Percentiles rank a stretch among this genome's conserved stretches.
phyloP scores from a whole-genome alignment of 2,888 invertebrate genomes.

The Lithophane socia region DNA sequence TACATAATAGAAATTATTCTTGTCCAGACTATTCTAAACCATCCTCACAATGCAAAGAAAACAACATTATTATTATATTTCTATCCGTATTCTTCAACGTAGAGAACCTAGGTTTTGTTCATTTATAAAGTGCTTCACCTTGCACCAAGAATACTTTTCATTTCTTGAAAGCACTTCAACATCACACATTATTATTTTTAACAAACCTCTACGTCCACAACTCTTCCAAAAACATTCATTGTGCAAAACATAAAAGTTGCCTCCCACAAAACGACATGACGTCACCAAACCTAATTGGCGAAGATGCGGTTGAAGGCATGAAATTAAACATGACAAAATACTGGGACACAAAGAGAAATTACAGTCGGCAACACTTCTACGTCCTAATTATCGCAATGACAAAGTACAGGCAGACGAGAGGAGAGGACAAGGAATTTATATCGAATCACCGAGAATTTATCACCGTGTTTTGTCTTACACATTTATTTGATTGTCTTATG shows the following conservation, averaged over 20 bases:
- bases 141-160: not conserved
- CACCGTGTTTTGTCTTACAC: conserved; percentile 56
- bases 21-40: not conserved
- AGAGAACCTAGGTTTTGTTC: not conserved
- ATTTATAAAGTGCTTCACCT: not conserved
- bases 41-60: no score
- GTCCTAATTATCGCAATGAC: conserved; percentile 84
- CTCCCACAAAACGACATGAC: conserved; percentile 27
- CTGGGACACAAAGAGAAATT: conserved; percentile 82
- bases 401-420: conserved; percentile 77
- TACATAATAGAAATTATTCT: not conserved
- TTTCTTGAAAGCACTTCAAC: not conserved
- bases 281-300: conserved; percentile 73
- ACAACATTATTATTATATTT: not conserved
- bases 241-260: conserved; percentile 1
- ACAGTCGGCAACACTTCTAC: conserved; percentile 76
- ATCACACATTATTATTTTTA: not conserved
- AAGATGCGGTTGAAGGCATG: conserved; percentile 77
- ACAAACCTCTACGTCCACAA: not conserved
- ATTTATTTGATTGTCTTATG: conserved; percentile 58
- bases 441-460: conserved; percentile 68
- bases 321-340: conserved; percentile 86
- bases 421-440: conserved; percentile 70
- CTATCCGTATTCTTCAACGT: not conserved
- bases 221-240: conserved; percentile 19